Base-by-base conservation (phyloP, 2,888 invertebrate genomes). In the Eugnorisma glareosa region DNA sequence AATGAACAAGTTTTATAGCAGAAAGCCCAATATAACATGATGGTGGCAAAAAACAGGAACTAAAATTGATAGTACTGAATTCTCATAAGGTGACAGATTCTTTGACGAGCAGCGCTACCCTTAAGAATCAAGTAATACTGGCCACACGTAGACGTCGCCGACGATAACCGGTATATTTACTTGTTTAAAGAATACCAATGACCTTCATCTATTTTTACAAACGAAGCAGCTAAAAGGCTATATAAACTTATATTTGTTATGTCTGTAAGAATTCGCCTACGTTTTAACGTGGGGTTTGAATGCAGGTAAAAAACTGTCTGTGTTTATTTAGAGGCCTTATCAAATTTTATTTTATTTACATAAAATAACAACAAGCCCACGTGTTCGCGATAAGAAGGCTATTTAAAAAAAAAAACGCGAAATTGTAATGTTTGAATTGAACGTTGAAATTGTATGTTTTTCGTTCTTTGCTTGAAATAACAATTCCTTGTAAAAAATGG, bases 161-260 rank as follows among this genome's bases (percentile, higher is more conserved):
- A 40, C 18, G 18, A 21, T 18, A 83, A 64, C 79, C 67, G 54
- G 63, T 77, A 21, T 79, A 37, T 67, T 76, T 37, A 35, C 21
- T 57, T 48, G 57, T 63, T 77, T 31, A 57, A 43, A 64, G 2
- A 37, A 77, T 83, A 76, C 24, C 43, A 54, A 31, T 77, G 61
- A 77, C 67, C 54, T 79, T 77, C 5, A 15, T 48, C 45, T 37
- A 43, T 63, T 54, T 51, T 66, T 54, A 15, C 5, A 51, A 51
- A 75, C n/a, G 75, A 40, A 63, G 63, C 31, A 18, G 18, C 31
- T 21, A 8, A n/a, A 31, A 8, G 8, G 40, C 21, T 24, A 31
- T 28, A 13, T 2, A 48, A 24, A 15, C 5, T 45, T 24, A 37
- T 51, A 7, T n/a, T 75, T 66, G 43, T 54, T 35, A 24, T 37